phyloP scores from a whole-genome alignment of 2,888 invertebrate genomes.

The Villa cingulata region DNA sequence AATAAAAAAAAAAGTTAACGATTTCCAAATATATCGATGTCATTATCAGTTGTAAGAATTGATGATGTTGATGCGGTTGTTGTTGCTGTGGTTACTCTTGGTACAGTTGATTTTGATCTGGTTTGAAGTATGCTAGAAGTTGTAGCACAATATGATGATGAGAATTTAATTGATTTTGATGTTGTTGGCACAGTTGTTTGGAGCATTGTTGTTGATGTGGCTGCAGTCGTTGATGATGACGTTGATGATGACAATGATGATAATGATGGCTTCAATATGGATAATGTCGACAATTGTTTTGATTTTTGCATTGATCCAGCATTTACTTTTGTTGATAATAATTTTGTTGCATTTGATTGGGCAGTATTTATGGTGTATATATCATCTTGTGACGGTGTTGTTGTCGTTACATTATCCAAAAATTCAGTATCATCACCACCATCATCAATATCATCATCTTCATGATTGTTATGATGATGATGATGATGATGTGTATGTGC shows the following conservation, averaged over 20 bases:
- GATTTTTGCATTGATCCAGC: neutral
- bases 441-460: constrained; percentile 4
- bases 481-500: neutral
- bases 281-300: neutral
- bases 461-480: neutral
- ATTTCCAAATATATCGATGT: constrained; percentile 8
- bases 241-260: neutral
- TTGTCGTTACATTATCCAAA: constrained; percentile 5
- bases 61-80: constrained; percentile 1
- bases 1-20: no score
- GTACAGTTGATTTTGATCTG: constrained; percentile 1
- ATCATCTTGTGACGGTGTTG: neutral
- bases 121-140: constrained; percentile 8
- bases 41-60: constrained; percentile 3
- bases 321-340: constrained; percentile 2
- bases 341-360: neutral
- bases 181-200: constrained; percentile 10
- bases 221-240: neutral
- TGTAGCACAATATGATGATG: constrained; percentile 11
- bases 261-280: neutral
- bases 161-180: constrained; percentile 13
- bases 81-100: no score
- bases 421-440: constrained; percentile 3
- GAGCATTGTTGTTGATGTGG: constrained; percentile 1
- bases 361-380: neutral